Percentiles rank a stretch among this genome's conserved stretches.
phyloP scores from a whole-genome alignment of 37 sponge, comb jelly and placozoan species.

The Spongia lamella region DNA sequence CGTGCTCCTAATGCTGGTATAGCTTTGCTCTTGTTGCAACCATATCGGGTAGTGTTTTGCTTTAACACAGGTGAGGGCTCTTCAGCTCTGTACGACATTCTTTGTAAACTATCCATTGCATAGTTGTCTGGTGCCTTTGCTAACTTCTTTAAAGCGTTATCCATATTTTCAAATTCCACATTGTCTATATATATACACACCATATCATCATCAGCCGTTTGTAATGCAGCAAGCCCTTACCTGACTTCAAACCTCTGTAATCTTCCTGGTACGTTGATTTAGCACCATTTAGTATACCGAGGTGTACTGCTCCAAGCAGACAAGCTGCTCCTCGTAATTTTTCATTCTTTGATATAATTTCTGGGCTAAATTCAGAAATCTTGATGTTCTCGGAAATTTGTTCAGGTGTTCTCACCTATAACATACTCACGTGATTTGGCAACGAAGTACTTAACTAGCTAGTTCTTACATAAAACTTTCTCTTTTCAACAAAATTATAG shows the following conservation, averaged over 20 bases:
- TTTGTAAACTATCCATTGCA: no score
- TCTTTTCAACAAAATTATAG: no score
- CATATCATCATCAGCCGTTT: no score
- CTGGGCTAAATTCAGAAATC: no score
- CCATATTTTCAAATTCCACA: neutral
- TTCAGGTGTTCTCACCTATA: neutral
- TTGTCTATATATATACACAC: neutral
- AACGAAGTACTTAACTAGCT: no score
- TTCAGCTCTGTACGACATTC: no score
- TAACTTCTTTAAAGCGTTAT: neutral
- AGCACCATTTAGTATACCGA: neutral
- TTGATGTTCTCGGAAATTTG: no score
- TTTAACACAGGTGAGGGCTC: neutral
- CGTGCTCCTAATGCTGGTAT: conserved; percentile 31
- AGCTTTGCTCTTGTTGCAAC: conserved; percentile 31
- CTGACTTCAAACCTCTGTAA: conserved; percentile 3
- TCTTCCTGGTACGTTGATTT: conserved; percentile 17
- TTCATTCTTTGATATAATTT: no score
- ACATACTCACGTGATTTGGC: no score
- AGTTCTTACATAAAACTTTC: no score
- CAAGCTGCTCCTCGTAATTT: neutral
- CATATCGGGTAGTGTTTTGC: conserved; percentile 58
- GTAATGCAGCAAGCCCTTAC: neutral
- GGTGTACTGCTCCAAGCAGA: neutral
- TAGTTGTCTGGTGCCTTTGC: no score